Evolutionary conservation across 2,888 invertebrate species (phyloP), one percentile per base, ranked within the genome.

Genomic region (Crossocerus cetratus): DNA sequence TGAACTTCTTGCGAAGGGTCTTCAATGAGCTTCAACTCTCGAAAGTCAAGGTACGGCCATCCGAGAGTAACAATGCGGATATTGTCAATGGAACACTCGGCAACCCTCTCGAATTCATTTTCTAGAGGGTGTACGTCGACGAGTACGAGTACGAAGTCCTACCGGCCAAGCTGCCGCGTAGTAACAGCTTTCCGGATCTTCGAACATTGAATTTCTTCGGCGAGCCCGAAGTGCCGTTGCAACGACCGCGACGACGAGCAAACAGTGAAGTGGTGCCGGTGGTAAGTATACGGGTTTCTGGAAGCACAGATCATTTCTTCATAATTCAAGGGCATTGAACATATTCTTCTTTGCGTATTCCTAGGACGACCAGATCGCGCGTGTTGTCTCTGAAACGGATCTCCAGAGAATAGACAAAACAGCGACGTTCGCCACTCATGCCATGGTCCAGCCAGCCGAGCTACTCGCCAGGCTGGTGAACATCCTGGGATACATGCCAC

Each of bases 21-120:
- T 93, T 96, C 69, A 96, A 96, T 86, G 97, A 97, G 91, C 92
- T 97, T 21, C 95, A 97, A 84, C 92, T 97, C 77, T 93, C 95
- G 81, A 95, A 95, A 91, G 94, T 96, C 69, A 96, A 96, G 93
- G 95, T 95, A 89, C 90, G 86, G 21, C n/a, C 5, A 11, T 32
- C 11, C 32, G 11, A 32, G 32, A 32, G 11, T 32, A 32, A 32
- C 32, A 32, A 32, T 32, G 11, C 32, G 2, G 11, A 32, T 32
- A 8, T n/a, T n/a, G n/a, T n/a, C 32, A 0, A 32, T 32, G 32
- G 11, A 32, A 4, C 5, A 32, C 11, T 32, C 8, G 5, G 0
- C 5, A 32, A 32, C 1, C 8, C 1, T 32, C 32, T 16, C 21
- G 18, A 13, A 14, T 16, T 16, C 49, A n/a, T 4, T 91, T 91